These are phyloP conservation scores for Enteromius trimaculatus DNA, from an alignment of 2,797 vertebrate species.

Conservation along the genomic window DNA sequence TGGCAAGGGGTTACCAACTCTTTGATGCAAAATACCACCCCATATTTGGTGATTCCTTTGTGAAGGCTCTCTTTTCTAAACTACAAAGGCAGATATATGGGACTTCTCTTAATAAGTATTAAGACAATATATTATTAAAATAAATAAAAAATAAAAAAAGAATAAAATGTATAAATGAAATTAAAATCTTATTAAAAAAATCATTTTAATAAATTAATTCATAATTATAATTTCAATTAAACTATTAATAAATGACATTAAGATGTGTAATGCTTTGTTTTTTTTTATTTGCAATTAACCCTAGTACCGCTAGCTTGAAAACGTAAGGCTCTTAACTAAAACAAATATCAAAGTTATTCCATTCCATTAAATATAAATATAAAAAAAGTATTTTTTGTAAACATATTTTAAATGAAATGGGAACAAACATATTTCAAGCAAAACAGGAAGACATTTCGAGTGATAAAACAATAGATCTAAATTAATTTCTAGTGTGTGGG, in stretches of 20 bases:
- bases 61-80: neutral
- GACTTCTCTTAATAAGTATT: neutral
- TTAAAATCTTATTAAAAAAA: no score
- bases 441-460: neutral
- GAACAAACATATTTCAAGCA: neutral
- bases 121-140: neutral
- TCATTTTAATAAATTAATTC: no score
- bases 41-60: neutral
- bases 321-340: neutral
- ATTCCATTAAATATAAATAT: no score
- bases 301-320: neutral
- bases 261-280: neutral
- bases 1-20: neutral
- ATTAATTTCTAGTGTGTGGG: neutral
- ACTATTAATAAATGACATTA: neutral
- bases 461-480: neutral
- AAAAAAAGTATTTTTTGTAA: neutral
- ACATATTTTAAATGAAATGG: neutral
- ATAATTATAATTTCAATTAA: no score
- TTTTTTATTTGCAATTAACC: neutral
- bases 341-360: neutral
- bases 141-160: neutral
- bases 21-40: neutral
- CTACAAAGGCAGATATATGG: neutral
- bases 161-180: no score